Evolutionary conservation across 64 coral and sea anemone species (phyloP), one percentile per base, ranked within the genome.

Genomic region (Dendronephthya gigantea): DNA sequence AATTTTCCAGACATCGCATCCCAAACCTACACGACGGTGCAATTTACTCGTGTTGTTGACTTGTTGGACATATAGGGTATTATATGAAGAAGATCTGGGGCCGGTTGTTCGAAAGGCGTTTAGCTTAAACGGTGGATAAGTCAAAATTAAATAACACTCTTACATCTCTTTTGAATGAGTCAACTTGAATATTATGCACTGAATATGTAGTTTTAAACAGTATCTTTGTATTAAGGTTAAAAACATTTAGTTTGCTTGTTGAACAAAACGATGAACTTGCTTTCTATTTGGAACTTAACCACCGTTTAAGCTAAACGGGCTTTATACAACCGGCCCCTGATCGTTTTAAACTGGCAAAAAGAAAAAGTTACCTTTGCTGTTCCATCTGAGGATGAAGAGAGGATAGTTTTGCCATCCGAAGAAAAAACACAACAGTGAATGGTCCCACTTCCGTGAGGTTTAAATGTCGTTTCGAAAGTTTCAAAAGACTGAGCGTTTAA

Each of bases 341-440:
- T 52, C 8, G 13, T 52, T 62, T 22, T 2, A 5, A 62, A 62
- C 3, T n/a, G 25, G 16, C 25, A 5, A 7, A n/a, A 15, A 2
- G 50, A 52, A 62, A 62, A 1, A 5, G 0, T 15, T 55, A 90
- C 88, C 83, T 84, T 90, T 30, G 75, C 88, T 23, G 88, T 90
- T 37, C 75, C 83, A 85, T 90, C 88, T 52, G 88, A 72, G n/a
- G 88, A 90, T 27, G 83, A 90, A 10, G 88, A 85, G 19, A 90
- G 45, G 36, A 90, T 79, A n/a, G 83, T 90, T 28, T 50, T 34
- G 32, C 84, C 84, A 39, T 83, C 84, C 55, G 40, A 50, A 39
- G 88, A 90, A 37, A 90, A 90, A 7, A 49, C 19, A 72, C 83
- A 90, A 45, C 88, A 90, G 36, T 52, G 50, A 38, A 85, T 35